Evolutionary conservation across 2,113 vertebrate species (phyloP).

Genomic region (Eptesicus fuscus): DNA sequence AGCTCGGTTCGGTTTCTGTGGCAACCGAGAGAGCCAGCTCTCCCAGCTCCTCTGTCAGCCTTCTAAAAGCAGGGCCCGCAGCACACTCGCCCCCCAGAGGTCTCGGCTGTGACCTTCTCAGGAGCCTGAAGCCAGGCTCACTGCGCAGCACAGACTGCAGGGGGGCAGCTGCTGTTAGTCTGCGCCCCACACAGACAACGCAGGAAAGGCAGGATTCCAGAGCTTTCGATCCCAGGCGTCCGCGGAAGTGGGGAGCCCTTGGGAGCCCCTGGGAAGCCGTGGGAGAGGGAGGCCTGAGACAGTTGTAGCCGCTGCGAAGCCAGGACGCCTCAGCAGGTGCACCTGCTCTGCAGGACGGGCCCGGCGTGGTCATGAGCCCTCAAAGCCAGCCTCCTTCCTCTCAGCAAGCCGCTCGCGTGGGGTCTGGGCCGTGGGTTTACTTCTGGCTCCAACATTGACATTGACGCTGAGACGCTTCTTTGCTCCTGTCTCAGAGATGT

Average conservation of each 20-base stretch:
- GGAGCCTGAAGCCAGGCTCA: background rate
- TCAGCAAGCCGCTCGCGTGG: background rate
- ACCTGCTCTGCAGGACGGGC: background rate
- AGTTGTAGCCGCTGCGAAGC: background rate
- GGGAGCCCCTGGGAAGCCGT: background rate
- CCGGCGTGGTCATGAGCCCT: background rate
- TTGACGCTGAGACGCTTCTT: background rate
- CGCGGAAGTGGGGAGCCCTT: background rate
- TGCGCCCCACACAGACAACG: background rate
- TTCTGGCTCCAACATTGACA: background rate
- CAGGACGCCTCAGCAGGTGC: background rate
- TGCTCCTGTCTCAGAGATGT: background rate
- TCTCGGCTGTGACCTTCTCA: background rate
- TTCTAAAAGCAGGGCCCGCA: background rate
- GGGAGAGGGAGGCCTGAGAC: background rate
- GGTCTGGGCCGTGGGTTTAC: background rate
- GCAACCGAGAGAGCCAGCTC: constrained; percentile 57
- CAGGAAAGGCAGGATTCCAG: background rate
- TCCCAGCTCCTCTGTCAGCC: background rate
- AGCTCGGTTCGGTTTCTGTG: constrained; percentile 54
- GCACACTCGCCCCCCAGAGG: background rate
- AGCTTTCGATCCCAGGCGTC: background rate
- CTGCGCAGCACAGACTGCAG: background rate
- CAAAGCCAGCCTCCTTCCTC: background rate
- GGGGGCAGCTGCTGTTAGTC: background rate